Base-by-base conservation (phyloP, 2,113 vertebrate genomes). In the Rafetus swinhoei region DNA sequence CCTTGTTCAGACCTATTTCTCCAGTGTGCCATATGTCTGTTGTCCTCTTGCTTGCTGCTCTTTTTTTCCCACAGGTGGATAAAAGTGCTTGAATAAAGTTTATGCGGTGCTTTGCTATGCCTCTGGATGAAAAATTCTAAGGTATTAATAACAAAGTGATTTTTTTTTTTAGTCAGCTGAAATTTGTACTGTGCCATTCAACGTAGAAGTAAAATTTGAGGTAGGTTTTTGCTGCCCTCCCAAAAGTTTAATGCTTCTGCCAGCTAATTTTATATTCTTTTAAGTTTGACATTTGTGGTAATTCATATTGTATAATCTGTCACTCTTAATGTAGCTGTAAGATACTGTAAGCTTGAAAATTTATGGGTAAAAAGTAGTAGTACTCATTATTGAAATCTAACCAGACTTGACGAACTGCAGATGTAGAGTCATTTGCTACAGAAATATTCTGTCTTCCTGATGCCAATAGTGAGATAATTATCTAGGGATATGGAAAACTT, bases 391-490 rank as follows among this genome's bases (percentile, higher is more conserved):
- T 90, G 90, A 87, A 85, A 11, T 87, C 45, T 93, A 72, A 74
- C 85, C 88, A 69, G 91, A 12, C 54, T 79, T 94, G 80, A 90
- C 35, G 13, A 60, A 89, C 57, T 89, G 81, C 52, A 87, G 86
- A 65, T 91, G 74, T 79, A 85, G 45, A 52, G 53, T 81, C 72
- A 82, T 92, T 91, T 1, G 0, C 27, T 93, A 59, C 84, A 94
- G 76, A 92, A 94, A 82, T 60, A 65, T 12, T 88, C 35, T 62
- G 2, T 89, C 72, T 84, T 91, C 15, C 39, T 90, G 52, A 86
- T 79, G 81, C 86, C 84, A 94, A 55, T 74, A 77, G 65, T 84
- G 85, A 95, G 81, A 79, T 74, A 92, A 88, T 93, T 94, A 79
- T 82, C 74, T 88, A 79, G 79, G 79, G 74, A 84, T 92, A 82